Evolutionary conservation across 2,888 invertebrate genomes (phyloP), one percentile per base, ranked within the genome.

Genomic region (Pollenia angustigena): DNA sequence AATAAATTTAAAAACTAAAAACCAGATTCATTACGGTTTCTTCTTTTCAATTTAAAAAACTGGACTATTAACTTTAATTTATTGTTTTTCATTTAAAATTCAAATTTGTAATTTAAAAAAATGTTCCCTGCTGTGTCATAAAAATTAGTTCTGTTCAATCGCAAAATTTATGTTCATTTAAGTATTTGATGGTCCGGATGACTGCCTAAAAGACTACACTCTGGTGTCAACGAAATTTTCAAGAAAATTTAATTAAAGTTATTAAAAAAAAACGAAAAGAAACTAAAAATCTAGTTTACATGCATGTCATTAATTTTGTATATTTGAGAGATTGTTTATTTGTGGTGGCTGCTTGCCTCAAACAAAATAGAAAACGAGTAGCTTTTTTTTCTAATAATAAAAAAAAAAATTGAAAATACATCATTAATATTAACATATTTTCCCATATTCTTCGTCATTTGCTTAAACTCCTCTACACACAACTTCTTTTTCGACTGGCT

Each of bases 271-370:
- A 14, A 23, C 0, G 46, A 18, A 54, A 4, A 62, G 44, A 84
- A 87, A 87, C 87, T 87, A 87, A 62, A 52, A 84, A 87, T 84
- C 87, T 87, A 87, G 87, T 87, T 84, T 87, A 81, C 74, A 87
- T 87, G 87, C 87, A 87, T 87, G 84, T 81, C 87, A 87, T 87
- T 84, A 87, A 84, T 84, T 87, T 23, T 85, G 74, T 60, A 16
- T 64, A 62, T 64, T 64, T 72, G 52, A 54, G 52, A 82, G 69
- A 75, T 81, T 58, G 68, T 62, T 60, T 32, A 32, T 42, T 62
- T 42, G 60, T 32, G 60, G 69, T 74, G 72, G 52, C 60, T 82
- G 74, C 10, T 18, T 75, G 82, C 75, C 75, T 12, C 68, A 68
- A 84, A 79, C 44, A 72, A 84, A 74, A 79, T 79, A 79, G 84